Conservation (phyloP, 2,888 invertebrate genomes). For the Drosophila crucigera region DNA sequence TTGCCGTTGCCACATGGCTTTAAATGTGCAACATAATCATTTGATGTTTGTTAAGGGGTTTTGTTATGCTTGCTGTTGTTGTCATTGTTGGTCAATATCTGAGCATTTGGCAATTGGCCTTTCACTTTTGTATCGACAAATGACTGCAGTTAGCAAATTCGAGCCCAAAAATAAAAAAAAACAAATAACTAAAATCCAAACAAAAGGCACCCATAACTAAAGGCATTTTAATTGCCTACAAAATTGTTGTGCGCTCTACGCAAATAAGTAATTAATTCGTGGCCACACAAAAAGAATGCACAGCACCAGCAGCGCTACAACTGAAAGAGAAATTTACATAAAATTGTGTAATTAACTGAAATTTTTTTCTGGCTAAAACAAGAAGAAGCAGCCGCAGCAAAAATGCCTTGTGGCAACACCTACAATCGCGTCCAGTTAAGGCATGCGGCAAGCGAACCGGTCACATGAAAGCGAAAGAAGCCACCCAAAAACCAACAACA, state of each 20-base stretch:
- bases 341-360: conserved; percentile 75
- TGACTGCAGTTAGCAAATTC: conserved; percentile 61
- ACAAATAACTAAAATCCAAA: conserved; percentile 12
- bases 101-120: conserved; percentile 74
- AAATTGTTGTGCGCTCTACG: conserved; percentile 64
- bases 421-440: conserved; percentile 50
- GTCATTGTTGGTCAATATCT: conserved; percentile 56
- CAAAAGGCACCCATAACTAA: conserved; percentile 37
- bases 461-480: conserved; percentile 68
- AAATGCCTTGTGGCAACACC: conserved; percentile 59
- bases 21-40: conserved; percentile 57
- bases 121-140: conserved; percentile 76
- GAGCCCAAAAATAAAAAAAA: conserved; percentile 17
- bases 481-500: conserved; percentile 33
- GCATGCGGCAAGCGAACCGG: conserved; percentile 42
- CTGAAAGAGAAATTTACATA: conserved; percentile 76
- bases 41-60: conserved; percentile 42
- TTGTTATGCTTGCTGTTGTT: conserved; percentile 8
- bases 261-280: conserved; percentile 75
- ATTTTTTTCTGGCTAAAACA: conserved; percentile 43
- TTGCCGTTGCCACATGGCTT: conserved; percentile 48
- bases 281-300: conserved; percentile 69
- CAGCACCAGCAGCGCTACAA: conserved; percentile 34
- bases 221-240: conserved; percentile 75
- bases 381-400: conserved; percentile 34